phyloP scores from a whole-genome alignment of 2,888 invertebrate species.

The Ichneumoninae sp. region DNA sequence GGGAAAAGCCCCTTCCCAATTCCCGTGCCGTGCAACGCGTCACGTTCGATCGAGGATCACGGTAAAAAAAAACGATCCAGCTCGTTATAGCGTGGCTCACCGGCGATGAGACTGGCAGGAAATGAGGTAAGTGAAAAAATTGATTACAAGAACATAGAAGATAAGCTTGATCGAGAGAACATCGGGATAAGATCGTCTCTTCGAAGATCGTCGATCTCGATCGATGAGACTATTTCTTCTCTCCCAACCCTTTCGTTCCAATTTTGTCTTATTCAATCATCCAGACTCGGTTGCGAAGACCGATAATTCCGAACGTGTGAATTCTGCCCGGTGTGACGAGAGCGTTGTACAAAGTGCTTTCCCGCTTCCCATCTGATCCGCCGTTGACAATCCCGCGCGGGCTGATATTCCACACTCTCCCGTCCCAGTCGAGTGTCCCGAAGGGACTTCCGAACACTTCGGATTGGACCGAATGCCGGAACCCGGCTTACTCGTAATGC shows the following conservation, averaged over 20 bases:
- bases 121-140: not conserved
- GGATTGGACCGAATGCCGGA: not conserved
- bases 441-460: slow-evolving; percentile 10
- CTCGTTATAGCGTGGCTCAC: slow-evolving; percentile 12
- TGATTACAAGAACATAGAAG: not conserved
- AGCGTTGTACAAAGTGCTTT: not conserved
- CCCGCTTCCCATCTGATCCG: not conserved
- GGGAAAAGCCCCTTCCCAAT: slow-evolving; percentile 21
- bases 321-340: not conserved
- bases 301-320: not conserved
- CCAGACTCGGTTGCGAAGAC: too few species aligned
- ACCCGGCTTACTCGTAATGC: slow-evolving; percentile 43
- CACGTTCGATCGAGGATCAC: slow-evolving; percentile 29
- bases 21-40: not conserved
- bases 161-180: not conserved
- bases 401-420: not conserved
- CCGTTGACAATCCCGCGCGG: slow-evolving; percentile 1
- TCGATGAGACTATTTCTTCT: too few species aligned
- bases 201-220: not conserved
- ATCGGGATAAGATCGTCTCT: not conserved
- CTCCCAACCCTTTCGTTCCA: too few species aligned
- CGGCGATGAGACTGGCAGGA: slow-evolving; percentile 7
- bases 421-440: slow-evolving; percentile 1
- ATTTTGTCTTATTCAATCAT: too few species aligned
- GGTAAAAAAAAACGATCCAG: slow-evolving; percentile 19